These are phyloP conservation scores for Damaliscus lunatus DNA, from an alignment of 2,113 vertebrate species.

Conservation along the genomic window DNA sequence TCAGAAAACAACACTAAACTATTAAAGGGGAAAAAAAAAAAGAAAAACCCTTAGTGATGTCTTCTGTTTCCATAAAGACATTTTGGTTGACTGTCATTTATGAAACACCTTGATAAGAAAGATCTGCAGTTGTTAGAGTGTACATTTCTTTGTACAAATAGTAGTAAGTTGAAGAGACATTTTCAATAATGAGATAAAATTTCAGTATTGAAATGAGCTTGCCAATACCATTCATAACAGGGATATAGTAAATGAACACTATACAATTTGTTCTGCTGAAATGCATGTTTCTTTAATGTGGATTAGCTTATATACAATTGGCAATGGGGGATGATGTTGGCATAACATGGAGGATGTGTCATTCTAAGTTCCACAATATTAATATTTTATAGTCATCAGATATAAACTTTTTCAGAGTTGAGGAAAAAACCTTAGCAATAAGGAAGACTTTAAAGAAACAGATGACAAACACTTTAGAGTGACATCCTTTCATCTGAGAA, in stretches of 20 bases:
- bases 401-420: neutral
- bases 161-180: neutral
- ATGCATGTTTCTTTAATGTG: neutral
- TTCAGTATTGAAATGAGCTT: constrained; percentile 7
- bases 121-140: neutral
- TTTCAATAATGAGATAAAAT: constrained; percentile 30
- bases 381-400: neutral
- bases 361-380: neutral
- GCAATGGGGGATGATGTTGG: neutral
- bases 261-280: neutral
- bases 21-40: neutral
- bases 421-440: neutral
- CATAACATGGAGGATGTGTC: neutral
- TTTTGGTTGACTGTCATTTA: neutral
- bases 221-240: neutral
- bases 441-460: neutral
- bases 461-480: neutral
- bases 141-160: neutral
- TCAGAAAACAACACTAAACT: constrained; percentile 4
- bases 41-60: neutral
- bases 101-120: constrained; percentile 15
- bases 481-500: neutral
- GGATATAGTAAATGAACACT: neutral
- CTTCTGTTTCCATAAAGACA: neutral
- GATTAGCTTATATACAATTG: neutral